phyloP scores from a whole-genome alignment of 2,888 invertebrate genomes.

The Portevinia maculata region DNA sequence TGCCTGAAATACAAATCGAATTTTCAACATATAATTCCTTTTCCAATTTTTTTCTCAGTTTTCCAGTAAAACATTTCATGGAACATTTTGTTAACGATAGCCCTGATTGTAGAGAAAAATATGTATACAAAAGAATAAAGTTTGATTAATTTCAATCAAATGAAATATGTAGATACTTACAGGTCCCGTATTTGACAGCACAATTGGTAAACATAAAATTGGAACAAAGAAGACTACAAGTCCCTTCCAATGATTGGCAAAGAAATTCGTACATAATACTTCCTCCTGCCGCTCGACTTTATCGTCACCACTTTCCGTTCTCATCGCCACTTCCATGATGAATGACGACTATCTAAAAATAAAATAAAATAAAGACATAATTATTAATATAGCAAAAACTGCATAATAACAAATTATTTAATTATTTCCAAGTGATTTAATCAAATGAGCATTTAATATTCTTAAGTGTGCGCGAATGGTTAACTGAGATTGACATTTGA shows the following conservation, averaged over 20 bases:
- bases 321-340: slow-evolving; percentile 69
- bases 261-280: slow-evolving; percentile 80
- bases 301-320: slow-evolving; percentile 37
- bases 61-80: no score
- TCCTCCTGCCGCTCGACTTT: slow-evolving; percentile 8
- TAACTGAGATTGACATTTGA: no score
- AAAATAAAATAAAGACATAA: slow-evolving; percentile 2
- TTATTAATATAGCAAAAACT: no score
- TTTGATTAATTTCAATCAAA: not conserved
- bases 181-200: slow-evolving; percentile 85
- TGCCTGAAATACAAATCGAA: no score
- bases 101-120: no score
- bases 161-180: slow-evolving; percentile 82
- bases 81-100: no score
- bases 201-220: slow-evolving; percentile 87
- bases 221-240: slow-evolving; percentile 88
- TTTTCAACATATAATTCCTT: no score
- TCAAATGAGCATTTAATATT: not conserved
- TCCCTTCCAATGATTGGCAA: slow-evolving; percentile 89
- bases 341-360: slow-evolving; percentile 54
- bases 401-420: not conserved
- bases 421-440: not conserved
- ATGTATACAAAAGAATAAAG: slow-evolving; percentile 5
- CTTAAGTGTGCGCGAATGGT: not conserved
- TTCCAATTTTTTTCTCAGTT: no score